phyloP scores from a whole-genome alignment of 2,797 vertebrate species.

The Ataeniobius toweri region DNA sequence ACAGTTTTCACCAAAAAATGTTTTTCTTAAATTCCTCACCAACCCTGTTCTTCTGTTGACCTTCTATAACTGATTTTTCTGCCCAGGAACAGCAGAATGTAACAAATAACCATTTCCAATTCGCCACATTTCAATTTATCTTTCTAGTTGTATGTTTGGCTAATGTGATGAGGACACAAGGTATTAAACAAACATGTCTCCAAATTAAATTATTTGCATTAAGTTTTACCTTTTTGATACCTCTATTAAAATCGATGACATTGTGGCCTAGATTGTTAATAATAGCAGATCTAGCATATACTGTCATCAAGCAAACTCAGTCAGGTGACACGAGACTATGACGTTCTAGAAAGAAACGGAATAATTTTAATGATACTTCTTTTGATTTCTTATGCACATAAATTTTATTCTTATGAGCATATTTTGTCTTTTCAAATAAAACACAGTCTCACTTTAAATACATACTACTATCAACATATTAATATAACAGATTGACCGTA shows the following conservation, averaged over 20 bases:
- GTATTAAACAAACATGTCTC: conserved; percentile 1
- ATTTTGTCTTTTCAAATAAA: conserved; percentile 21
- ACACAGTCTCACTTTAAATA: conserved; percentile 39
- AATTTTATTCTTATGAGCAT: not conserved
- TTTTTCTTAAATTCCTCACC: not conserved
- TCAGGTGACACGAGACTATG: not conserved
- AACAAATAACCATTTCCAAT: not conserved
- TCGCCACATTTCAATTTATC: not conserved
- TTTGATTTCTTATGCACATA: conserved; percentile 19
- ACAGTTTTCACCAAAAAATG: too few species aligned
- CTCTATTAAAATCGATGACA: not conserved
- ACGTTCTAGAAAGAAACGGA: conserved; percentile 6
- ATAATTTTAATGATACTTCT: conserved; percentile 19
- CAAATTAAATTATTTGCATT: not conserved
- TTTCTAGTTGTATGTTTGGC: not conserved
- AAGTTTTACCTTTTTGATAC: conserved; percentile 2
- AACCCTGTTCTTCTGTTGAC: not conserved
- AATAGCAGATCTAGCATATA: conserved; percentile 2
- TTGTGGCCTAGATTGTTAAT: conserved; percentile 1
- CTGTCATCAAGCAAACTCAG: conserved; percentile 7
- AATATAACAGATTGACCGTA: conserved; percentile 15
- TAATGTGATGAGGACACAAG: not conserved
- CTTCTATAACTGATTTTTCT: not conserved
- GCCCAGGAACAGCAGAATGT: not conserved
- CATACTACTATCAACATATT: conserved; percentile 6